Evolutionary conservation across 2,797 vertebrate species (phyloP).

Genomic region (Siniperca undulata): DNA sequence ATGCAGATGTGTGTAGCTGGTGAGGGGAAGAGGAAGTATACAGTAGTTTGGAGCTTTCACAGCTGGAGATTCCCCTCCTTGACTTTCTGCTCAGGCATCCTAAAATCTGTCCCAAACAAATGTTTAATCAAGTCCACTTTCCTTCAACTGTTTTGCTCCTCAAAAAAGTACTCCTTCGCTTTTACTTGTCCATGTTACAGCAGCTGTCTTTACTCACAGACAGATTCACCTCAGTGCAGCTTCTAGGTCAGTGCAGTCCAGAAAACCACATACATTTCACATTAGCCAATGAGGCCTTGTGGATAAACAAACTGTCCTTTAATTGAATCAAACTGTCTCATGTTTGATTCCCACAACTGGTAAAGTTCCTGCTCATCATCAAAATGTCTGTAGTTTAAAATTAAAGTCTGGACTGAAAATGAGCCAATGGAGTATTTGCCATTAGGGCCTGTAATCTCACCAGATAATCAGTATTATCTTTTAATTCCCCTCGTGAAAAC

Average conservation of each 20-base stretch:
- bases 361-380: not conserved
- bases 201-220: conserved; percentile 26
- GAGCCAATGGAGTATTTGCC: not conserved
- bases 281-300: not conserved
- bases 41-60: not conserved
- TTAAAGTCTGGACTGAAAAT: not conserved
- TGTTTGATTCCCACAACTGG: not conserved
- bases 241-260: not conserved
- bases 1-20: not conserved
- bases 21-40: not conserved
- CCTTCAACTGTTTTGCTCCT: conserved; percentile 1
- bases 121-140: conserved; percentile 15
- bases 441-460: not conserved
- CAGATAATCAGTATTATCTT: not conserved
- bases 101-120: conserved; percentile 19
- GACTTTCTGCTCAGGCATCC: not conserved
- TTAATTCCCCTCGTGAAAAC: not conserved
- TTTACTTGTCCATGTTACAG: not conserved
- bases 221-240: not conserved
- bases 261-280: not conserved
- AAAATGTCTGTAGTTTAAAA: not conserved
- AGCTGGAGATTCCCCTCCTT: conserved; percentile 12
- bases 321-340: not conserved
- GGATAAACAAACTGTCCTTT: not conserved
- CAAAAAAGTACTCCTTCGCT: not conserved